A percentile compares a stretch with the other conserved stretches of the same genome.
Conservation (phyloP, 1,140 invertebrate genomes). For the Musca domestica region DNA sequence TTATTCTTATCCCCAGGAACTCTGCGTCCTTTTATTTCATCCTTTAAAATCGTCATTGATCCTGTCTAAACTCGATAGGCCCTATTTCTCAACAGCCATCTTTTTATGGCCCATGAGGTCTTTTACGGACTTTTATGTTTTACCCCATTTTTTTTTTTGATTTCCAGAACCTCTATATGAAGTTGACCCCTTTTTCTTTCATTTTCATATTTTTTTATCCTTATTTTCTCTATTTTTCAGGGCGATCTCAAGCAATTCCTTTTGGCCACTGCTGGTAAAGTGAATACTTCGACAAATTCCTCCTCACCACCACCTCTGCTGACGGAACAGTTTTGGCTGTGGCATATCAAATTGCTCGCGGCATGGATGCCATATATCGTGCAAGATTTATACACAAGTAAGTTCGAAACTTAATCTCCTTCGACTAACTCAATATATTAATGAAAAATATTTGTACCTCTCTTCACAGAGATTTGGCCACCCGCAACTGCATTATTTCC, state of each 20-base stretch:
- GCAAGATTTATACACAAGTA: slow-evolving; percentile 50
- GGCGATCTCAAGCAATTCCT: slow-evolving; percentile 93
- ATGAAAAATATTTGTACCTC: not conserved
- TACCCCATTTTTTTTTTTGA: too few species aligned
- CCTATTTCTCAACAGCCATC: too few species aligned
- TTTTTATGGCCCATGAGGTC: too few species aligned
- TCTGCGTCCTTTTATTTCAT: too few species aligned
- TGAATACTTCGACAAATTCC: slow-evolving; percentile 40
- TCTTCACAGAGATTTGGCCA: slow-evolving; percentile 72
- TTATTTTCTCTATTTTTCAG: slow-evolving; percentile 55
- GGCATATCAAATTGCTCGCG: slow-evolving; percentile 76
- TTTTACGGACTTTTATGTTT: too few species aligned
- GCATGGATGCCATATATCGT: slow-evolving; percentile 72
- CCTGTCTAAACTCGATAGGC: too few species aligned
- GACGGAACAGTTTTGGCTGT: slow-evolving; percentile 70
- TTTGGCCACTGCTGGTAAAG: slow-evolving; percentile 66
- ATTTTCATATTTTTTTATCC: too few species aligned
- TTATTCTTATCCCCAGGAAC: too few species aligned
- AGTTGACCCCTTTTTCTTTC: too few species aligned
- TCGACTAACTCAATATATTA: not conserved
- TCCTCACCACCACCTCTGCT: slow-evolving; percentile 64
- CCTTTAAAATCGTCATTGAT: too few species aligned
- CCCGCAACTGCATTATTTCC: slow-evolving; percentile 88
- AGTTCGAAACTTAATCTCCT: slow-evolving; percentile 8
- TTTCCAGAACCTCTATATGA: too few species aligned